Conservation (phyloP, 2,113 vertebrate genomes). For the Monopterus albus region DNA sequence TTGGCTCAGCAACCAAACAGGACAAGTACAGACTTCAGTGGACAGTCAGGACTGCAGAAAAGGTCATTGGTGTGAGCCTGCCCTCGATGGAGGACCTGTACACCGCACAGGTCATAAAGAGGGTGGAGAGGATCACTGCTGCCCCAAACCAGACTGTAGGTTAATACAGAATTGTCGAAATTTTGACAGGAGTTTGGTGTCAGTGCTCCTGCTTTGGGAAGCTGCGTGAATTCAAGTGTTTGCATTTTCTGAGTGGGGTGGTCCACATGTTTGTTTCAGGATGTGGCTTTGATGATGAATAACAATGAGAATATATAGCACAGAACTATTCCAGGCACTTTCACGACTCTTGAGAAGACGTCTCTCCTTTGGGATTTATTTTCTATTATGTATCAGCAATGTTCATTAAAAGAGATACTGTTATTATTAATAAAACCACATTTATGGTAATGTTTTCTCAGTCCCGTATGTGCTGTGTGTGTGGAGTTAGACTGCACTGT, state of each 20-base stretch:
- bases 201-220: no score
- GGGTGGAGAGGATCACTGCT: no score
- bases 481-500: not conserved
- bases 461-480: conserved; percentile 19
- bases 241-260: conserved; percentile 48
- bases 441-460: conserved; percentile 69
- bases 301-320: conserved; percentile 80
- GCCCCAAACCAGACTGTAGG: no score
- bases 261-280: conserved; percentile 59
- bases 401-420: conserved; percentile 84
- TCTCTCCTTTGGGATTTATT: conserved; percentile 79
- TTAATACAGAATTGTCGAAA: no score
- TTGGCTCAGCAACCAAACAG: no score
- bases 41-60: no score
- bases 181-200: no score
- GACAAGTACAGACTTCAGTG: no score
- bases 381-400: conserved; percentile 84
- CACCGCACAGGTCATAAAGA: no score
- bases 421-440: conserved; percentile 85
- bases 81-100: no score
- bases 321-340: conserved; percentile 84
- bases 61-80: no score
- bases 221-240: conserved; percentile 45
- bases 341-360: conserved; percentile 78
- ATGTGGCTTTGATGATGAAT: conserved; percentile 54